Evolutionary conservation across 2,888 invertebrate species (phyloP), one percentile per base, ranked within the genome.

Genomic region (Scaptomyza tumidula): DNA sequence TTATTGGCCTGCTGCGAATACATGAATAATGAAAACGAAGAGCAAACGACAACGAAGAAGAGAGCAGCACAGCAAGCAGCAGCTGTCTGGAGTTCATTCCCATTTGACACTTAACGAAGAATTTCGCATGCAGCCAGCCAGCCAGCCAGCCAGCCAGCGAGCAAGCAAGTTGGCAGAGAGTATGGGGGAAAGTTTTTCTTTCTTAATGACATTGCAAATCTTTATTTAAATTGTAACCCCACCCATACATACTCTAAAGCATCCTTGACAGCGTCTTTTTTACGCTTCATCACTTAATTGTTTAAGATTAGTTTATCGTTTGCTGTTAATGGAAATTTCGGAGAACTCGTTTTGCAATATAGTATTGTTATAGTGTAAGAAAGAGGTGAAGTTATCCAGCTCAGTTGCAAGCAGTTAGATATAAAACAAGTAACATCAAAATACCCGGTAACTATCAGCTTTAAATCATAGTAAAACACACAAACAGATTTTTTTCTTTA

Each of bases 41-140:
- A 46, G 44, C 24, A 24, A 24, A 24, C 24, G 24, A 24, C 24
- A 16, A 31, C 52, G 56, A 39, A 45, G 27, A 50, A 35, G 19
- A 50, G 41, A 41, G 41, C 37, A 35, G n/a, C n/a, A n/a, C 37
- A 37, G 37, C 39, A 9, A 10, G 16, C 41, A 41, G 39, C 39
- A 39, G 41, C 41, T 9, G 41, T 49, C 68, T 43, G 78, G 71
- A 69, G 80, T 80, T 80, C 80, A 71, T 80, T 80, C 80, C 78
- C 80, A 70, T 72, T 80, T 80, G 78, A 80, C 78, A 80, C 78
- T 77, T 67, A 74, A 76, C 44, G 57, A 65, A 60, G 61, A 59
- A 58, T 58, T 50, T 50, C 43, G 57, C 56, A 35, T 37, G 59
- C 31, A 58, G 41, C 16, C 37, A 35, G 35, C 13, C 37, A 37